Conservation (phyloP, 2,888 invertebrate species). For the Zaprionus bogoriensis region DNA sequence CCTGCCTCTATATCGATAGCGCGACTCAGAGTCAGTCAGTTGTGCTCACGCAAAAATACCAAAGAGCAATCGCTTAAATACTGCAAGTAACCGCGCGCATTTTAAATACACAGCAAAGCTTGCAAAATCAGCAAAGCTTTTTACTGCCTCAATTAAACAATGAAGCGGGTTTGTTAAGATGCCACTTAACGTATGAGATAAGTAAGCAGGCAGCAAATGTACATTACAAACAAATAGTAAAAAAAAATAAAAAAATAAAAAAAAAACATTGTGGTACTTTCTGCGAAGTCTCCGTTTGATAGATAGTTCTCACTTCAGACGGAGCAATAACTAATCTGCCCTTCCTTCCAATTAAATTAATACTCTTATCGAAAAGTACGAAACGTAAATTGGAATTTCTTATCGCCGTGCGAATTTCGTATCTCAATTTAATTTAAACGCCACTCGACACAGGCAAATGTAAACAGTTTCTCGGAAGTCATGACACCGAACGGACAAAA, state of each 20-base stretch:
- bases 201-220: too few relatives aligned
- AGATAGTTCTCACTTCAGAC: neutral
- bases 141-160: too few relatives aligned
- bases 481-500: conserved; percentile 46
- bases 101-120: neutral
- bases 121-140: neutral
- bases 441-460: conserved; percentile 38
- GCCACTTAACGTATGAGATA: neutral
- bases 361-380: conserved; percentile 50
- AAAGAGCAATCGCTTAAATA: conserved; percentile 6
- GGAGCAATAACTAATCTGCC: conserved; percentile 14
- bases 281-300: neutral
- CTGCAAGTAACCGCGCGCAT: neutral
- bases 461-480: conserved; percentile 66
- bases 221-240: neutral
- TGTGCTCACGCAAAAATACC: conserved; percentile 22
- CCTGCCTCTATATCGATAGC: conserved; percentile 22
- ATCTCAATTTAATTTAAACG: conserved; percentile 64
- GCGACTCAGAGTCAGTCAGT: neutral
- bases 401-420: conserved; percentile 46
- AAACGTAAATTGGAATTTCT: conserved; percentile 52
- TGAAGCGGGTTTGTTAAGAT: neutral
- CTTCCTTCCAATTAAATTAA: conserved; percentile 37
- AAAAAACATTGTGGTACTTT: neutral
- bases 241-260: neutral